Conservation (phyloP, 2,888 invertebrate species). For the Chrysolina americana region DNA sequence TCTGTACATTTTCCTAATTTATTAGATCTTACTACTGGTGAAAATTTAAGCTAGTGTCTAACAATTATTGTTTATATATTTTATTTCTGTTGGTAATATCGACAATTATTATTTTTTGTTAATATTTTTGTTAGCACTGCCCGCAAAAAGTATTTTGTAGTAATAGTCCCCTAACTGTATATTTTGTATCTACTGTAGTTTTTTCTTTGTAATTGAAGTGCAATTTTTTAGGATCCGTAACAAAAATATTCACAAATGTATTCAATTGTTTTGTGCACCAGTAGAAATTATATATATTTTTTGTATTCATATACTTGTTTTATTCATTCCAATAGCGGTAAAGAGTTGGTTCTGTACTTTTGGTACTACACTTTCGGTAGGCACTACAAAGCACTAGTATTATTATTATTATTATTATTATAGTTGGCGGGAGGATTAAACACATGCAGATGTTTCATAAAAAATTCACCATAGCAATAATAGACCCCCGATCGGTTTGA, state of each 20-base stretch:
- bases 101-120: conserved; percentile 60
- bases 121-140: conserved; percentile 61
- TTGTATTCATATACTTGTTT: conserved; percentile 55
- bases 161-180: conserved; percentile 53
- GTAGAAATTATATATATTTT: conserved; percentile 65
- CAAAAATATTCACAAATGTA: conserved; percentile 62
- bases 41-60: conserved; percentile 61
- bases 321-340: background rate
- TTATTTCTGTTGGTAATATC: conserved; percentile 63
- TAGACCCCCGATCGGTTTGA: too few species aligned
- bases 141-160: conserved; percentile 50
- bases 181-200: conserved; percentile 57
- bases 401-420: too few species aligned
- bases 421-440: too few species aligned
- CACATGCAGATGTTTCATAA: too few species aligned
- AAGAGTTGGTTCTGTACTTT: background rate
- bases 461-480: too few species aligned
- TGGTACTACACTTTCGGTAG: too few species aligned
- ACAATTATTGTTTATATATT: conserved; percentile 63
- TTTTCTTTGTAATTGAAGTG: conserved; percentile 59
- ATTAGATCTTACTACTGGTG: conserved; percentile 63
- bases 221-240: conserved; percentile 58
- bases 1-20: conserved; percentile 63
- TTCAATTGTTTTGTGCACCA: conserved; percentile 62
- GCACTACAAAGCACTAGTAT: too few species aligned